Evolutionary conservation across 1,140 invertebrate genomes (phyloP).

Genomic region (Nasonia longicornis): DNA sequence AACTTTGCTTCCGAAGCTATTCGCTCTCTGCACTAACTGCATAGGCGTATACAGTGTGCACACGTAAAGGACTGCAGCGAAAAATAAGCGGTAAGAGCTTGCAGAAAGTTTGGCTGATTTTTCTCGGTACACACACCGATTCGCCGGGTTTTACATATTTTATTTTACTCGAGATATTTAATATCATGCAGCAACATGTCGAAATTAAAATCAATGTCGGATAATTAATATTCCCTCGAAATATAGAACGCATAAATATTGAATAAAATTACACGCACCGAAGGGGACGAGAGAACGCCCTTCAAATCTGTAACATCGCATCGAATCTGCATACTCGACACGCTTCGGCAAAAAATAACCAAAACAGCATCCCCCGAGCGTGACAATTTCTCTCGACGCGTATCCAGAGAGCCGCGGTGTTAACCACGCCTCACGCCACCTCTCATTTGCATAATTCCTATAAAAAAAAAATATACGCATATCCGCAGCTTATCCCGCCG

Average conservation of each 20-base stretch:
- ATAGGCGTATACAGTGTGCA: not conserved
- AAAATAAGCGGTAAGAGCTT: not conserved
- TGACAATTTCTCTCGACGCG: constrained; percentile 22
- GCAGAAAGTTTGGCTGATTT: not conserved
- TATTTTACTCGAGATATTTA: no score
- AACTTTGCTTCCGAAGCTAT: constrained; percentile 1
- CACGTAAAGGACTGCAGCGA: not conserved
- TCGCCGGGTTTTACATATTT: no score
- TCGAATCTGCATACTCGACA: constrained; percentile 4
- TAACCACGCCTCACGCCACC: constrained; percentile 8
- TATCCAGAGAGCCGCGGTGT: not conserved
- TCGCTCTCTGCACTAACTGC: not conserved
- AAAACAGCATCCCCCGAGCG: constrained; percentile 1
- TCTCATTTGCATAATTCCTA: constrained; percentile 38
- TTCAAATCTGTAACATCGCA: not conserved
- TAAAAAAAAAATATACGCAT: not conserved
- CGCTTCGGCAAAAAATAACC: no score
- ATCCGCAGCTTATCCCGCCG: not conserved
- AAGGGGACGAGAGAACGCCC: not conserved
- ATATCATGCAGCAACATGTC: no score
- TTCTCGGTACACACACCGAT: not conserved
- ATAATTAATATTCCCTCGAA: no score
- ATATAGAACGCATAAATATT: no score
- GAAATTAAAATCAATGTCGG: no score
- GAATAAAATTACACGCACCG: not conserved